Conservation (phyloP, 1,140 invertebrate species). For the Drosophila sp. region DNA sequence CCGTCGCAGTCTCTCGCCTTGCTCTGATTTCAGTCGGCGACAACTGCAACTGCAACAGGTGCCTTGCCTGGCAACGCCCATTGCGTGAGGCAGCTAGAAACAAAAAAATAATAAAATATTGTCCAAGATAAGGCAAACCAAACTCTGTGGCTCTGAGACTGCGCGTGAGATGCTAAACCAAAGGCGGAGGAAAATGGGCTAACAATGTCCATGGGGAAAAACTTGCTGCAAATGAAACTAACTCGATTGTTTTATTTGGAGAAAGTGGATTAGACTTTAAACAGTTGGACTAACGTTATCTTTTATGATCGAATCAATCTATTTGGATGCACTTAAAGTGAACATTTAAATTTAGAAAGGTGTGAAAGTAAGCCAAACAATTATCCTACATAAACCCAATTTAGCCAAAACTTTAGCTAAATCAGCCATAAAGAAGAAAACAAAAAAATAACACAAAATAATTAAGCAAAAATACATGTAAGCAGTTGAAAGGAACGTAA, state of each 20-base stretch:
- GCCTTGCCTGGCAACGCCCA: conserved; percentile 75
- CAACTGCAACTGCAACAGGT: conserved; percentile 64
- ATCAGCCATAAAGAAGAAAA: too few species aligned
- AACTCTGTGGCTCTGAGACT: conserved; percentile 9
- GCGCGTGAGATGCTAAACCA: conserved; percentile 45
- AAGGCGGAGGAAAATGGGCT: conserved; percentile 13
- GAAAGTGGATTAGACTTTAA: not conserved
- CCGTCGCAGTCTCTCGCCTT: conserved; percentile 51
- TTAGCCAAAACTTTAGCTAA: too few species aligned
- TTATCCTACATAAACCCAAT: too few species aligned
- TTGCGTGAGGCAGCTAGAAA: conserved; percentile 63
- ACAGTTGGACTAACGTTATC: not conserved
- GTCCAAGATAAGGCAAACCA: conserved; percentile 59
- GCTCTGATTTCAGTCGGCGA: conserved; percentile 72
- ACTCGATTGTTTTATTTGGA: not conserved
- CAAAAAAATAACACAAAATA: too few species aligned
- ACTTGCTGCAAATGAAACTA: not conserved
- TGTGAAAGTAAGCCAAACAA: too few species aligned
- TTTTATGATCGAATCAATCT: not conserved
- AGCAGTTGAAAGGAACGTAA: too few species aligned
- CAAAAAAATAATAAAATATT: conserved; percentile 49
- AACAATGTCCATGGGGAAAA: not conserved
- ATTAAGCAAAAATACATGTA: too few species aligned
- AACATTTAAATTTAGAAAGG: too few species aligned
- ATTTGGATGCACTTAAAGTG: too few species aligned